Base-by-base conservation (phyloP, 2,797 vertebrate genomes). In the Sebastes diaconus region DNA sequence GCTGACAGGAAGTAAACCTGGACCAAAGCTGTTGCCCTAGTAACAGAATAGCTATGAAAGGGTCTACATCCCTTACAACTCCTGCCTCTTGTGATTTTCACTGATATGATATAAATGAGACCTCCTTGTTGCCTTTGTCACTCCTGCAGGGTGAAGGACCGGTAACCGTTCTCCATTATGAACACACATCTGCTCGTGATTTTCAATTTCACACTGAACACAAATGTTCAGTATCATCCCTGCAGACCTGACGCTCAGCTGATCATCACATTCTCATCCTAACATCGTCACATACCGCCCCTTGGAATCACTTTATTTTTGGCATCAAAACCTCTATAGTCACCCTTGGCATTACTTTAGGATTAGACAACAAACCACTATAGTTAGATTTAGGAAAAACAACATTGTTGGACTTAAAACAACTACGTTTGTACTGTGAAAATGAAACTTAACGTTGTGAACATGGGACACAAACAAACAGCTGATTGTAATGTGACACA, bases 211-310 rank as follows among this genome's bases (percentile, higher is more conserved):
- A 59, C 27, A 5, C 42, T 22, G 4, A 32, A 52, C 11, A 55
- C 52, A 46, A 27, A 66, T 34, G 16, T 64, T 54, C 32, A 30
- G 20, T 74, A 16, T 63, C 12, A 30, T 12, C 30, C 50, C 24
- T 27, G 27, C 39, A 77, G 75, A 52, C 68, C 32, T 55, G 52
- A 83, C 10, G 8, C 60, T 75, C 80, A 88, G 85, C 77, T 85
- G 77, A 85, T 80, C 61, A 5, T 30, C 46, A 4, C 3, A 2
- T 50, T 50, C 16, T 50, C 46, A 20, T 50, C 46, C 8, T 0
- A 50, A 50, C 46, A 32, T 50, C 18, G 18, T 50, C 46, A 50
- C 46, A 50, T 50, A 50, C 18, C 0, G 0, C 46, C 46, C 46
- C 3, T 50, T 8, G 16, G 46, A 18, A 0, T 50, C 3, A 50